These are phyloP conservation scores for Anableps anableps DNA, from an alignment of 2,797 vertebrate species.

Conservation along the genomic window DNA sequence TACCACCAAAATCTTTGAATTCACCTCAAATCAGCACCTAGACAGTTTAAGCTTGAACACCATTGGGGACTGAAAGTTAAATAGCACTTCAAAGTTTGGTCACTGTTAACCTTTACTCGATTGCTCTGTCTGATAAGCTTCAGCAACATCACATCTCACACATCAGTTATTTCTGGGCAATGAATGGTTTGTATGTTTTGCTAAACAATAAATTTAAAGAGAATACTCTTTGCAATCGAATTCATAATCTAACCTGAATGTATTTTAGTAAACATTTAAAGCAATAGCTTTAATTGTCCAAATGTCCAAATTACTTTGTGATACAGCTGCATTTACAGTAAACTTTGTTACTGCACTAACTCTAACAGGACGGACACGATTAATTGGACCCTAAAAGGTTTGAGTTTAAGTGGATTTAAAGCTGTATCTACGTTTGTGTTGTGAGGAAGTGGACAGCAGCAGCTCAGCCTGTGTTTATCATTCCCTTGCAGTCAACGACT, in stretches of 20 bases:
- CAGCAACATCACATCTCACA: no score
- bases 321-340: not conserved
- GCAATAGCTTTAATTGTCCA: not conserved
- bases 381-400: not conserved
- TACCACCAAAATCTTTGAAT: no score
- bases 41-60: no score
- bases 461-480: slow-evolving; percentile 44
- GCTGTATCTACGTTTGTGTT: slow-evolving; percentile 30
- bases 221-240: not conserved
- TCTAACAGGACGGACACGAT: not conserved
- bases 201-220: no score
- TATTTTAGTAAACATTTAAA: not conserved
- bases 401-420: not conserved
- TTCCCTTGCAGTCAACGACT: slow-evolving; percentile 27
- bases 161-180: not conserved
- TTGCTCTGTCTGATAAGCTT: no score
- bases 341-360: not conserved
- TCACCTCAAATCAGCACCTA: no score
- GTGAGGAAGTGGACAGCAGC: slow-evolving; percentile 38
- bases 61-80: no score
- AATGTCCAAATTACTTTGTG: not conserved
- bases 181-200: not conserved
- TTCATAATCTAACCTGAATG: not conserved
- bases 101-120: no score
- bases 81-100: no score